Evolutionary conservation across 2,113 vertebrate species (phyloP).

Genomic region (Colaptes auratus): DNA sequence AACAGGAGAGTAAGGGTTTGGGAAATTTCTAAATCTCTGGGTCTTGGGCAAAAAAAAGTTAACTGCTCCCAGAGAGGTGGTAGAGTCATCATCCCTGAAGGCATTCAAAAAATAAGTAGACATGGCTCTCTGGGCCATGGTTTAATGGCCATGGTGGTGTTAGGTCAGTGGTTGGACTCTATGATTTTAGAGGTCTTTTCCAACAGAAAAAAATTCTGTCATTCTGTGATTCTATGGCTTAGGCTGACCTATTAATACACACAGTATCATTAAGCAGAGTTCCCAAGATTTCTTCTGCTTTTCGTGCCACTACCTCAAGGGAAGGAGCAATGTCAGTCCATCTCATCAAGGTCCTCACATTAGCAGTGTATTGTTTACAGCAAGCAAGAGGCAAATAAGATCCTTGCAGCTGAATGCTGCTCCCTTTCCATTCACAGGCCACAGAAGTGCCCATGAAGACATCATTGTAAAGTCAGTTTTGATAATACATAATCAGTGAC

Average conservation of each 20-base stretch:
- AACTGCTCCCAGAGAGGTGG: no score
- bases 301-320: background rate
- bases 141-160: no score
- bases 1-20: background rate
- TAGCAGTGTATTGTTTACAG: background rate
- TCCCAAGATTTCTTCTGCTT: background rate
- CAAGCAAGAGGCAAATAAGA: background rate
- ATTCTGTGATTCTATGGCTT: background rate
- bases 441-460: conserved; percentile 56
- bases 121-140: no score
- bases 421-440: conserved; percentile 5
- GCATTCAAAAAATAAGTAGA: no score
- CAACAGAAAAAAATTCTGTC: no score
- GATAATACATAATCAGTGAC: conserved; percentile 64
- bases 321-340: background rate
- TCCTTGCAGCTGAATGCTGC: background rate
- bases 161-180: no score
- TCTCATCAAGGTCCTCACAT: background rate
- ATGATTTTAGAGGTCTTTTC: no score
- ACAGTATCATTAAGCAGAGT: background rate
- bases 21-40: background rate
- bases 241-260: background rate
- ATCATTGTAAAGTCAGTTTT: conserved; percentile 63
- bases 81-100: no score
- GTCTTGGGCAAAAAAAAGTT: background rate